Evolutionary conservation across 1,140 invertebrate genomes (phyloP), one percentile per base, ranked within the genome.

Genomic region (Ylistrum balloti): DNA sequence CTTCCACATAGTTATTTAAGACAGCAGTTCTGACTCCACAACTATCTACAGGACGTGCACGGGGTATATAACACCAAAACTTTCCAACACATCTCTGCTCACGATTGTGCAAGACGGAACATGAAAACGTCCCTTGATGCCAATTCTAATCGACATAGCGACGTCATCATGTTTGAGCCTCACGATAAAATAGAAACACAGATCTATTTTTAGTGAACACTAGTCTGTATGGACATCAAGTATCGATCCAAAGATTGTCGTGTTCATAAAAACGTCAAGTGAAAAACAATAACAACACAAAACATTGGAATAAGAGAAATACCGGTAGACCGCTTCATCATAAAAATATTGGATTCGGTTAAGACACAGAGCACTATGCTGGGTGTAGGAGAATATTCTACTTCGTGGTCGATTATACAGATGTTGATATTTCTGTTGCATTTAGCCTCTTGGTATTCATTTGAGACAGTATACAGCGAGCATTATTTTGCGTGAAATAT

Each of bases 141-240:
- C 17, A 11, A 74, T n/a, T 74, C 1, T 2, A 17, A 28, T 28
- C 56, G 56, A 74, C 56, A n/a, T 74, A 74, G 22, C 56, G 56
- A 74, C 56, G 56, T 74, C 56, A 74, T 11, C 22, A n/a, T 28
- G 56, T 74, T 74, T 28, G 28, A 74, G 22, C 56, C n/a, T 74
- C 56, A 11, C 5, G 56, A 74, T 74, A 74, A 74, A 74, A 74
- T 74, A 74, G 56, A 74, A 74, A n/a, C 56, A 28, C n/a, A n/a
- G 5, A 74, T 74, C 56, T 74, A 74, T 74, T 74, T 74, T 17
- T 74, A 74, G 56, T n/a, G 3, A 74, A 74, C n/a, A 17, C 56
- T 28, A 28, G 56, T n/a, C 56, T 74, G 22, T 74, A 20, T 74
- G 56, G 1, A 74, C 56, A 5, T n/a, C n/a, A 28, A n/a, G 5